These are phyloP conservation scores for Eumaeus atala DNA, from an alignment of 1,140 invertebrate genomes.

Conservation along the genomic window DNA sequence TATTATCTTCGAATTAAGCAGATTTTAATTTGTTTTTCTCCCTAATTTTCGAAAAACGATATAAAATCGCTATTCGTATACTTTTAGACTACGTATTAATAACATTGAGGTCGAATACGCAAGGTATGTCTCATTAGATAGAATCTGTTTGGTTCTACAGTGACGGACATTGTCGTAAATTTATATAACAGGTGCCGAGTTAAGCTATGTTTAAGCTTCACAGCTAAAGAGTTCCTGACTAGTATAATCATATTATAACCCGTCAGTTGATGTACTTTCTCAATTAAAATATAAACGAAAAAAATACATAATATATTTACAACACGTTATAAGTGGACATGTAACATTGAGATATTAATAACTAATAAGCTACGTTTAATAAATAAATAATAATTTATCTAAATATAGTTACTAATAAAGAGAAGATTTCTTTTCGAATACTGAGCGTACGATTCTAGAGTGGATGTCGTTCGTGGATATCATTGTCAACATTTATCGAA, in stretches of 20 bases:
- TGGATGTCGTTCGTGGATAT: conserved; percentile 14
- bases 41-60: no score
- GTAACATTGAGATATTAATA: conserved; percentile 50
- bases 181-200: conserved; percentile 16
- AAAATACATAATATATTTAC: not conserved
- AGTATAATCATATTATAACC: conserved; percentile 14
- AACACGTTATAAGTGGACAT: conserved; percentile 34
- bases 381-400: conserved; percentile 68
- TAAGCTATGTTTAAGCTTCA: conserved; percentile 6
- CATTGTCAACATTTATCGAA: conserved; percentile 5
- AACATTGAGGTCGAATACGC: no score
- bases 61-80: no score
- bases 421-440: conserved; percentile 58
- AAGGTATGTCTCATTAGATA: no score
- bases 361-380: conserved; percentile 54
- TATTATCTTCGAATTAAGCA: no score
- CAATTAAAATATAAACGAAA: conserved; percentile 1
- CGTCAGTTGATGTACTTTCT: conserved; percentile 18
- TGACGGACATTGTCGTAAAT: no score
- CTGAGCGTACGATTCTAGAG: conserved; percentile 46
- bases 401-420: conserved; percentile 60
- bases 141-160: no score
- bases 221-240: conserved; percentile 22
- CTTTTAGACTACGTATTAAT: no score
- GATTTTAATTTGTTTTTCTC: no score